Evolutionary conservation across 2,113 vertebrate genomes (phyloP).

Genomic region (Recurvirostra avosetta): DNA sequence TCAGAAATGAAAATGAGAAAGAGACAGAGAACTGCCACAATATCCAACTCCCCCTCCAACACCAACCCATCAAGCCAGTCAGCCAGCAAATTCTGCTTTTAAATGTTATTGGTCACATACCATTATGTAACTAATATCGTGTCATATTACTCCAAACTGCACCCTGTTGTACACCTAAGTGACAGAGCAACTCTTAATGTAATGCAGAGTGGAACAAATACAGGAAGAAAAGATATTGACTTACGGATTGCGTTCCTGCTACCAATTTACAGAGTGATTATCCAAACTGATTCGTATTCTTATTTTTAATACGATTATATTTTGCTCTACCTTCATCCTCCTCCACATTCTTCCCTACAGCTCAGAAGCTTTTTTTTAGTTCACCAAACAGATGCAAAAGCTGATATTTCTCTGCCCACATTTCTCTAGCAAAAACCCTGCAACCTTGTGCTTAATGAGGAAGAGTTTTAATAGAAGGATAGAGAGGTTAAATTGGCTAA

Average conservation of each 20-base stretch:
- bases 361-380: neutral
- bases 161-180: neutral
- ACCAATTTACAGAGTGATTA: neutral
- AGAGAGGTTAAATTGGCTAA: conserved; percentile 62
- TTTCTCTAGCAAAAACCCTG: conserved; percentile 52
- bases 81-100: conserved; percentile 10
- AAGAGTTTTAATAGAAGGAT: conserved; percentile 63
- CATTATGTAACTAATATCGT: conserved; percentile 33
- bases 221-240: neutral
- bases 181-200: neutral
- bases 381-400: conserved; percentile 48
- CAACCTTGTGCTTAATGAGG: conserved; percentile 58
- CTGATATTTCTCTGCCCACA: conserved; percentile 46
- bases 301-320: conserved; percentile 37
- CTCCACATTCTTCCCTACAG: neutral
- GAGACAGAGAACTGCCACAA: neutral
- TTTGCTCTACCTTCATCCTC: neutral
- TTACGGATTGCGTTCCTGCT: neutral
- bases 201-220: neutral
- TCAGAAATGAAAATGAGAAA: conserved; percentile 35
- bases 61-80: neutral
- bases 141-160: neutral
- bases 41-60: neutral
- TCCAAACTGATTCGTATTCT: neutral
- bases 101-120: conserved; percentile 38